These are phyloP conservation scores for Cremastobaeus sp. DNA, from an alignment of 2,888 invertebrate genomes.

Conservation along the genomic window DNA sequence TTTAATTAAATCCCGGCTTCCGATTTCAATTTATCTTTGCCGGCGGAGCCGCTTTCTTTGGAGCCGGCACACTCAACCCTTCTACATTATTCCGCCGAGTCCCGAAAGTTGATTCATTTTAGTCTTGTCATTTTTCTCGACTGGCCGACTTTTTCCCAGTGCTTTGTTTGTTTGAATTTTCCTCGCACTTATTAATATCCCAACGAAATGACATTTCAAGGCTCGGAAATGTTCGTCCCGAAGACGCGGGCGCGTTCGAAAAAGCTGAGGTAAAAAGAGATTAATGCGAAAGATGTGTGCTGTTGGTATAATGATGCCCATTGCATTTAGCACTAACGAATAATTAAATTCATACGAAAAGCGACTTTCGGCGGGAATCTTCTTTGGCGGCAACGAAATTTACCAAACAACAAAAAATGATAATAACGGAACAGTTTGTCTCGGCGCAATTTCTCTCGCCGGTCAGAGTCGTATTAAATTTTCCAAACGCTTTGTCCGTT, in stretches of 20 bases:
- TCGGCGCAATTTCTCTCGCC: no score
- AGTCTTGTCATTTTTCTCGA: constrained; percentile 52
- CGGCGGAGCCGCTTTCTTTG: constrained; percentile 50
- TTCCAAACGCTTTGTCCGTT: constrained; percentile 1
- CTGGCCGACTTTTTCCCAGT: constrained; percentile 36
- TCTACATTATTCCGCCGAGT: constrained; percentile 48
- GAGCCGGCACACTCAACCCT: constrained; percentile 40
- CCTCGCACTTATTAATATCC: constrained; percentile 51
- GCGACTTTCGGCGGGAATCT: no score
- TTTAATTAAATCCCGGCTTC: constrained; percentile 75
- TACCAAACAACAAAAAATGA: no score
- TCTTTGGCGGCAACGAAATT: no score
- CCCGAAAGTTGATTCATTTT: constrained; percentile 64
- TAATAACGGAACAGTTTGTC: no score
- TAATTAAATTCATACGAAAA: no score
- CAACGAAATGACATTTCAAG: constrained; percentile 21
- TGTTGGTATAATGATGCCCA: no score
- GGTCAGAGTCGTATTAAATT: constrained; percentile 4
- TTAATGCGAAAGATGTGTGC: not conserved
- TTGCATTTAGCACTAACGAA: no score
- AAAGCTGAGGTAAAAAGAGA: not conserved
- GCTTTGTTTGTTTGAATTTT: constrained; percentile 57
- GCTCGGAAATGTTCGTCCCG: not conserved
- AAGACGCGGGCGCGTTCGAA: constrained; percentile 1
- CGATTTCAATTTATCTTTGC: constrained; percentile 75